Percentiles rank a stretch among this genome's conserved stretches.
Conservation (phyloP, 2,797 vertebrate genomes). For the Halcyon leucocephala region DNA sequence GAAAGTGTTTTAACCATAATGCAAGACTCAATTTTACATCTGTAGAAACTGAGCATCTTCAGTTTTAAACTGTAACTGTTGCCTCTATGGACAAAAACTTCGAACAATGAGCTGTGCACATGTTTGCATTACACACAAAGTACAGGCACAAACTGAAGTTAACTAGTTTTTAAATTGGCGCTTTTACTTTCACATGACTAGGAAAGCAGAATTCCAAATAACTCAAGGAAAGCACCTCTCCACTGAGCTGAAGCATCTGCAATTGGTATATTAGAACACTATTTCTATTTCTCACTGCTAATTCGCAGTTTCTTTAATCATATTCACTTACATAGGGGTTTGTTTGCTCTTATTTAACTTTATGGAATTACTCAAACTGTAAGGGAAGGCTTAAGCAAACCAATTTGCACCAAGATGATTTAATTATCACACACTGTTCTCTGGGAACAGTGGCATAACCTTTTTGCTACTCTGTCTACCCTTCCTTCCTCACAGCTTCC, state of each 20-base stretch:
- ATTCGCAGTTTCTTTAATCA: neutral
- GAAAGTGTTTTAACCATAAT: neutral
- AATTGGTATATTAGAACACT: neutral
- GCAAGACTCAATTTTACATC: neutral
- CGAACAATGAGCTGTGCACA: neutral
- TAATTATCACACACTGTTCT: rapidly evolving
- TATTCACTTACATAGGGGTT: neutral
- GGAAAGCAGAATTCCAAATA: neutral
- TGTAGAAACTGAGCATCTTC: neutral
- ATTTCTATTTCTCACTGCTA: neutral
- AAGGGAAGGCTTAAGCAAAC: neutral
- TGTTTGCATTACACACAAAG: neutral
- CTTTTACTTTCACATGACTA: neutral
- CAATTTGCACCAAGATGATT: neutral
- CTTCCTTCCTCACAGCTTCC: neutral
- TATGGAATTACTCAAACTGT: neutral
- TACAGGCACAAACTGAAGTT: neutral
- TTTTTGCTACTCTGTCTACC: neutral
- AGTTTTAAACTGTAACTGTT: neutral
- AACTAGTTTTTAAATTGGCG: neutral
- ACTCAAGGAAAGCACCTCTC: neutral
- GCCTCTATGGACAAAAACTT: neutral
- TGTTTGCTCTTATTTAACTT: neutral
- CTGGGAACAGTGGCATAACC: neutral
- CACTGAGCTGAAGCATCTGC: neutral